Conservation (phyloP, 2,113 vertebrate genomes). For the Catharus bicknelli region DNA sequence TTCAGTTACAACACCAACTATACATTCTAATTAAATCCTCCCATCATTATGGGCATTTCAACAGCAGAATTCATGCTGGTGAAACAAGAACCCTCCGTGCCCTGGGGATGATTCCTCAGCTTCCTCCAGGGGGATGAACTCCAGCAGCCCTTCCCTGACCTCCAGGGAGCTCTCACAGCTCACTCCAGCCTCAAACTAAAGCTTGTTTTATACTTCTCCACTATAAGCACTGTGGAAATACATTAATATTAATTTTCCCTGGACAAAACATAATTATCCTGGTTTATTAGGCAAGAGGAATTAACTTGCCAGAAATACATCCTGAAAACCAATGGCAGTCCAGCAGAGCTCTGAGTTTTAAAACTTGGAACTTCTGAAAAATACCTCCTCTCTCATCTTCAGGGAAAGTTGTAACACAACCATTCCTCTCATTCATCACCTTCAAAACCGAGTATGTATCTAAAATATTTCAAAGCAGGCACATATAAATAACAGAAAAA, state of each 20-base stretch:
- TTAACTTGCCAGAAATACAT: background rate
- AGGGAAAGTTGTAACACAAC: background rate
- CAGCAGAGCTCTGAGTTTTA: background rate
- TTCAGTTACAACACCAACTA: background rate
- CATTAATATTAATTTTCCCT: background rate
- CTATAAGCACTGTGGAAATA: background rate
- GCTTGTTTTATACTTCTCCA: background rate
- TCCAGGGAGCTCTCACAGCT: background rate
- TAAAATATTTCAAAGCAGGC: background rate
- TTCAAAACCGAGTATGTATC: background rate
- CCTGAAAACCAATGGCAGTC: background rate
- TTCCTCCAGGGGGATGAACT: background rate
- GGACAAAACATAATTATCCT: background rate
- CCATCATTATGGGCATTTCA: background rate
- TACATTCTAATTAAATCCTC: background rate
- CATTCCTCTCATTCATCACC: background rate
- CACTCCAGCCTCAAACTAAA: background rate
- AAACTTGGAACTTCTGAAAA: background rate
- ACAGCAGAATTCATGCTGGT: background rate
- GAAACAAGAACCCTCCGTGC: background rate
- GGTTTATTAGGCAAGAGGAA: background rate
- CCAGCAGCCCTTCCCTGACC: background rate
- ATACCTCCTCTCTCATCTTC: background rate
- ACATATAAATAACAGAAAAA: background rate
- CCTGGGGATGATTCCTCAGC: background rate